Evolutionary conservation across 2,797 vertebrate genomes (phyloP).

Genomic region (Acrossocheilus fasciatus): DNA sequence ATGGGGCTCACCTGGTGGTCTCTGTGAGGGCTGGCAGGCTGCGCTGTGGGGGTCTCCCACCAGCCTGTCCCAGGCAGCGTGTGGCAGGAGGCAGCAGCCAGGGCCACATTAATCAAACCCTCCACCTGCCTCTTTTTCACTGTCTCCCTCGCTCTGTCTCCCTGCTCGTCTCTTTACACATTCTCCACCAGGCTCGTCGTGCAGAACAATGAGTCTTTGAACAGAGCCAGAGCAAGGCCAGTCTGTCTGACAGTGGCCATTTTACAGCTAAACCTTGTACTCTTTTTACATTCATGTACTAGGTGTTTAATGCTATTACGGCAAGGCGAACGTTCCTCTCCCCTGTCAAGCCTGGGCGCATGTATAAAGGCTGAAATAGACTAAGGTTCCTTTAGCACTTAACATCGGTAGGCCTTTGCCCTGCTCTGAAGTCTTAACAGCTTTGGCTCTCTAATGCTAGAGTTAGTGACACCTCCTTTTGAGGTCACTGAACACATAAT

Average conservation of each 20-base stretch:
- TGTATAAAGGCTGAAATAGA: constrained; percentile 70
- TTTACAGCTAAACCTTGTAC: constrained; percentile 57
- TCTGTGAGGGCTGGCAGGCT: constrained; percentile 72
- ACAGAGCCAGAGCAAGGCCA: constrained; percentile 41
- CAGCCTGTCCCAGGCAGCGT: constrained; percentile 64
- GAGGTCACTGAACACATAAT: constrained; percentile 65
- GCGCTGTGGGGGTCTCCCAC: constrained; percentile 69
- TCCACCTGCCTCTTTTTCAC: constrained; percentile 74
- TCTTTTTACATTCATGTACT: constrained; percentile 45
- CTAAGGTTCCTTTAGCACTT: constrained; percentile 77
- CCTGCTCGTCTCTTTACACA: constrained; percentile 68
- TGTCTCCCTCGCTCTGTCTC: constrained; percentile 64
- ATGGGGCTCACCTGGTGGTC: constrained; percentile 76
- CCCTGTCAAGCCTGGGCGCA: constrained; percentile 66
- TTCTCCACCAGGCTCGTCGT: constrained; percentile 57
- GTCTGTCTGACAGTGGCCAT: constrained; percentile 54
- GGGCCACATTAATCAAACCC: constrained; percentile 79
- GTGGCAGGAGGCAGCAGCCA: constrained; percentile 61
- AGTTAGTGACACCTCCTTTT: constrained; percentile 57
- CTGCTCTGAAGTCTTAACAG: constrained; percentile 58
- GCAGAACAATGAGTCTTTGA: constrained; percentile 62
- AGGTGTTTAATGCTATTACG: constrained; percentile 74
- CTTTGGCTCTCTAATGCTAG: constrained; percentile 56
- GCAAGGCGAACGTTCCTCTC: constrained; percentile 64
- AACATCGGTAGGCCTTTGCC: constrained; percentile 66